Evolutionary conservation across 1,140 invertebrate species (phyloP).

Genomic region (Plectrocnemia conspersa): DNA sequence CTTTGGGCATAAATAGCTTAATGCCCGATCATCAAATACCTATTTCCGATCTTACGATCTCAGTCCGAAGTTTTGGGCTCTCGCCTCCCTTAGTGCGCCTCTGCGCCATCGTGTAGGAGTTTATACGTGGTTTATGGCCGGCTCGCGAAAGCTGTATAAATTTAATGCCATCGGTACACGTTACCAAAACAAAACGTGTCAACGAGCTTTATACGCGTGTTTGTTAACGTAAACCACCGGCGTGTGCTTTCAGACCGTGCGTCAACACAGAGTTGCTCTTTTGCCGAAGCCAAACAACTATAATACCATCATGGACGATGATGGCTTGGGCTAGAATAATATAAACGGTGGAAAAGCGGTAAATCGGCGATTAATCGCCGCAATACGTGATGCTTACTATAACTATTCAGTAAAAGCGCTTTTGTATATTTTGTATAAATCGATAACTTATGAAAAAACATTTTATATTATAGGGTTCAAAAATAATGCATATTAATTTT

Average conservation of each 20-base stretch:
- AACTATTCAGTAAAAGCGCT: too few relatives aligned
- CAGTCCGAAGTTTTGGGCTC: too few relatives aligned
- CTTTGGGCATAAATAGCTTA: constrained; percentile 7
- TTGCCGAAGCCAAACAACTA: not conserved
- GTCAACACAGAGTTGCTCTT: not conserved
- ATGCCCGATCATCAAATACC: constrained; percentile 12
- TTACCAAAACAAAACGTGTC: constrained; percentile 29
- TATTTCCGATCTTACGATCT: constrained; percentile 14
- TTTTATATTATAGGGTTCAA: too few relatives aligned
- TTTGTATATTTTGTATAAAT: too few relatives aligned
- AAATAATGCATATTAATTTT: too few relatives aligned
- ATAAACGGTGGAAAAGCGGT: too few relatives aligned
- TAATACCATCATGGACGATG: not conserved
- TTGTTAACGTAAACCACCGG: constrained; percentile 4
- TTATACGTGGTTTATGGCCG: constrained; percentile 9
- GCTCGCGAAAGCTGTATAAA: constrained; percentile 15
- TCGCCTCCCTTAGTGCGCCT: too few relatives aligned
- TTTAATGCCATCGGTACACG: constrained; percentile 14
- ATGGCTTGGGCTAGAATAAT: not conserved
- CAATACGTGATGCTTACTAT: too few relatives aligned
- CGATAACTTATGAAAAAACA: too few relatives aligned
- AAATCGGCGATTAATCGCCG: too few relatives aligned
- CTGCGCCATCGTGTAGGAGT: not conserved
- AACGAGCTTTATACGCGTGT: constrained; percentile 6
- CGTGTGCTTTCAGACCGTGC: too few relatives aligned